A percentile compares a stretch with the other conserved stretches of the same genome.
These are phyloP conservation scores for Ammodramus savannarum DNA, from an alignment of 2,113 vertebrate species.

Conservation along the genomic window DNA sequence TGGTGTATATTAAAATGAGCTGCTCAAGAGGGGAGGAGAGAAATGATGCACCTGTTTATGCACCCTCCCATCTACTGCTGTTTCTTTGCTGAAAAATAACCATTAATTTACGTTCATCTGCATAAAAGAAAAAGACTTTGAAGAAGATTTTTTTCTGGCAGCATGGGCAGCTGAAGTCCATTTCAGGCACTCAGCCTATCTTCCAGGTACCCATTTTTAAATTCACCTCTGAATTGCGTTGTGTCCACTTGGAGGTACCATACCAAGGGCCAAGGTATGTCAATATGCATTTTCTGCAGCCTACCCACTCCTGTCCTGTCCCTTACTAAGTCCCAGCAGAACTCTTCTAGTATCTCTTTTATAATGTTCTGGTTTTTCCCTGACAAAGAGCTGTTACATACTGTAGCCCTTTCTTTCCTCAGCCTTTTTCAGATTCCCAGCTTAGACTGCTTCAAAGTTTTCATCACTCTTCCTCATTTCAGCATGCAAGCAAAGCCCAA, in stretches of 20 bases:
- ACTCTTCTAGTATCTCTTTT: neutral
- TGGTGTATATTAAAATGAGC: conserved; percentile 22
- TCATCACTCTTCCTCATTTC: neutral
- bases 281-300: neutral
- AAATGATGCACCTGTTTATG: conserved; percentile 27
- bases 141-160: neutral
- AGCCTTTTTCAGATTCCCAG: neutral
- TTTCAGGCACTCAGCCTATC: neutral
- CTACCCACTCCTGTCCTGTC: neutral
- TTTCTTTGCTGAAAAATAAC: neutral
- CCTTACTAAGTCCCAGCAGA: neutral
- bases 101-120: neutral
- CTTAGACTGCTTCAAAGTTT: neutral
- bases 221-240: neutral
- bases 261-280: rapidly evolving
- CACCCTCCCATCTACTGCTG: neutral
- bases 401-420: neutral
- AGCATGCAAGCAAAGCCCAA: neutral
- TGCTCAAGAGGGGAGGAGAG: conserved; percentile 41
- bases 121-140: neutral
- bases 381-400: neutral
- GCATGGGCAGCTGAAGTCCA: neutral
- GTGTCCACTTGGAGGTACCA: neutral
- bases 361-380: neutral
- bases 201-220: rapidly evolving